Base-by-base conservation (phyloP, 2,888 invertebrate genomes). In the Andrena marginata region DNA sequence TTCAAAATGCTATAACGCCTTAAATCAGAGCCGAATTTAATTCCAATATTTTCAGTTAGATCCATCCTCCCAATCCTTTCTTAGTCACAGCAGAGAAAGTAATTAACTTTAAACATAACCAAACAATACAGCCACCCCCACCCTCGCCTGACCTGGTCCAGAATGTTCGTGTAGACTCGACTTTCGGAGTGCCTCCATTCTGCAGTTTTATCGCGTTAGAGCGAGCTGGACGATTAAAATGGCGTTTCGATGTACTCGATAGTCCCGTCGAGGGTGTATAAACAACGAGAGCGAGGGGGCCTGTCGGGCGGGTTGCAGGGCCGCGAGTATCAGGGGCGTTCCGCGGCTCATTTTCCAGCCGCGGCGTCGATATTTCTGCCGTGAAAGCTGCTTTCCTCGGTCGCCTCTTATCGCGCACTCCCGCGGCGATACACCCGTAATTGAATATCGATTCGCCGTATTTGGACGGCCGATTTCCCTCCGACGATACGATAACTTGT, bases 371-470 rank as follows among this genome's bases (percentile, higher is more conserved):
- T 81, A 75, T 65, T 69, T n/a, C 68, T 33, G 42, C 60, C 73
- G 69, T 54, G 51, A 69, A 74, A 79, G 64, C 49, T 51, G 51
- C 49, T 48, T 29, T n/a, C 35, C 42, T 68, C 60, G 70, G 26
- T 20, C 60, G 56, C 69, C 48, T 48, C 77, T 72, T 78, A 73
- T 78, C 79, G 69, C 13, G 31, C 48, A 10, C 54, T 62, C 20
- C 33, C 56, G 29, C 60, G 62, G 54, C 72, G 72, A 72, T 67
- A 48, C 60, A 42, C 26, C 48, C 31, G 49, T 81, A 81, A 81
- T 81, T 79, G 80, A 81, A 81, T 81, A 81, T 81, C 81, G 81
- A 81, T 81, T 81, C 62, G n/a, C 8, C 49, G 13, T 68, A 33
- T 68, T 64, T 51, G 64, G 49, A 49, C 51, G 42, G 20, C 31